Evolutionary conservation across 2,113 vertebrate species (phyloP).

Genomic region (Sphyrna mokarran): DNA sequence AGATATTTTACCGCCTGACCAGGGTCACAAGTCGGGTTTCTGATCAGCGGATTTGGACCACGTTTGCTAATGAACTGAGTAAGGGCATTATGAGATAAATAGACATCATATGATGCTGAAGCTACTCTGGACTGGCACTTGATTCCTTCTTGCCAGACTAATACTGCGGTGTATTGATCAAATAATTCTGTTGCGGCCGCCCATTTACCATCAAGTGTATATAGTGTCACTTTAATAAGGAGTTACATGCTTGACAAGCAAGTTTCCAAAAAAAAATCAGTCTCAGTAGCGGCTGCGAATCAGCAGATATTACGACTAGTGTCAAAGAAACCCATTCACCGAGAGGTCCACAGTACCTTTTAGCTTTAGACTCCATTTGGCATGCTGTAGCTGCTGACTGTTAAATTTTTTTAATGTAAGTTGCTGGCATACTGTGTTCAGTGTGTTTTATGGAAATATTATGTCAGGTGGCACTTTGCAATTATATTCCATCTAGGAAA

Average conservation of each 20-base stretch:
- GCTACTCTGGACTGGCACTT: neutral
- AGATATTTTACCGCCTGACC: too few relatives aligned
- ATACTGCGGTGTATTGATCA: slow-evolving; percentile 3
- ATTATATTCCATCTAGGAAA: slow-evolving; percentile 12
- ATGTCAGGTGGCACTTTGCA: slow-evolving; percentile 28
- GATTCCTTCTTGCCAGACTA: neutral
- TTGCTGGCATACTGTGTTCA: slow-evolving; percentile 1
- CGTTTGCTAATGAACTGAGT: neutral
- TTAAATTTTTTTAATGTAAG: neutral
- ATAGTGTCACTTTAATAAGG: neutral
- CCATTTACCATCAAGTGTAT: neutral
- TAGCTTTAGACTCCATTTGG: slow-evolving; percentile 17
- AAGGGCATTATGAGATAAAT: neutral
- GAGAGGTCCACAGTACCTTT: neutral
- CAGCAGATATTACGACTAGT: slow-evolving; percentile 2
- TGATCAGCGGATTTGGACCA: too few relatives aligned
- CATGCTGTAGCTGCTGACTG: slow-evolving; percentile 21
- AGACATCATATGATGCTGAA: neutral
- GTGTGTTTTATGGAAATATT: slow-evolving; percentile 29
- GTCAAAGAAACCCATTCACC: slow-evolving; percentile 30
- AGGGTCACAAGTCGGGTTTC: too few relatives aligned
- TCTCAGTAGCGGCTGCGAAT: neutral
- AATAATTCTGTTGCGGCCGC: neutral
- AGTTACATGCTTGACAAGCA: neutral
- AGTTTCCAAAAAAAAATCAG: neutral